A percentile compares a stretch with the other conserved stretches of the same genome.
These are phyloP conservation scores for Colostygia pectinataria DNA, from an alignment of 2,888 invertebrate genomes.

Conservation along the genomic window DNA sequence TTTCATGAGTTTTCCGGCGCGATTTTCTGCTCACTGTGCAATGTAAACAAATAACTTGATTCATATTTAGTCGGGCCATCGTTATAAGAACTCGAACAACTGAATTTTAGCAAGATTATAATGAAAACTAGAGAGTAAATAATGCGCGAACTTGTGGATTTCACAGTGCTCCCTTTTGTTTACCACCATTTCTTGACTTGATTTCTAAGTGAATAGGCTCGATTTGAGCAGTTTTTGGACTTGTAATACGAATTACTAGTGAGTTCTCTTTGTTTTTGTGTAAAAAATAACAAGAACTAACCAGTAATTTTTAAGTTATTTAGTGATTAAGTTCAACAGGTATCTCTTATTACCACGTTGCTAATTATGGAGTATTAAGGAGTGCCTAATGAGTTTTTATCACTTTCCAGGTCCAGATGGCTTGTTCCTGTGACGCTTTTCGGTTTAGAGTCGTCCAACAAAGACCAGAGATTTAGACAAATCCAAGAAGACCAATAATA, in stretches of 20 bases:
- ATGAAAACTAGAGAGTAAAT: conserved; percentile 38
- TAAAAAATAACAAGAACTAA: conserved; percentile 26
- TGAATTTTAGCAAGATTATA: conserved; percentile 31
- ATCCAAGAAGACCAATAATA: conserved; percentile 9
- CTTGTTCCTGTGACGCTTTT: conserved; percentile 48
- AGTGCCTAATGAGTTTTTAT: conserved; percentile 43
- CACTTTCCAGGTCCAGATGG: conserved; percentile 66
- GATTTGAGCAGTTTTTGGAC: conserved; percentile 40
- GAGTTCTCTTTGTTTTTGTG: conserved; percentile 31
- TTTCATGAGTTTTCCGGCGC: conserved; percentile 82
- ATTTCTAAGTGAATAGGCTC: conserved; percentile 55
- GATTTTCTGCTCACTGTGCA: conserved; percentile 63
- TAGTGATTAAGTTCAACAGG: conserved; percentile 37
- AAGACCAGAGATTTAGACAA: conserved; percentile 44
- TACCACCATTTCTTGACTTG: conserved; percentile 56
- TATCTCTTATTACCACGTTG: conserved; percentile 48
- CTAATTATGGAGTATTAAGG: conserved; percentile 40
- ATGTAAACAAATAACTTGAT: conserved; percentile 55
- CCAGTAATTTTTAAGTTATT: conserved; percentile 33
- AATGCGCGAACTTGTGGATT: conserved; percentile 70
- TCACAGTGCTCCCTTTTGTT: conserved; percentile 65
- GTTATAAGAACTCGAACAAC: conserved; percentile 37
- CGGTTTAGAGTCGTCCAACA: conserved; percentile 49
- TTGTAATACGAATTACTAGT: conserved; percentile 33
- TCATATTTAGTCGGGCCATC: conserved; percentile 40